Evolutionary conservation across 2,797 vertebrate species (phyloP), one percentile per base, ranked within the genome.

Genomic region (Ataeniobius toweri): DNA sequence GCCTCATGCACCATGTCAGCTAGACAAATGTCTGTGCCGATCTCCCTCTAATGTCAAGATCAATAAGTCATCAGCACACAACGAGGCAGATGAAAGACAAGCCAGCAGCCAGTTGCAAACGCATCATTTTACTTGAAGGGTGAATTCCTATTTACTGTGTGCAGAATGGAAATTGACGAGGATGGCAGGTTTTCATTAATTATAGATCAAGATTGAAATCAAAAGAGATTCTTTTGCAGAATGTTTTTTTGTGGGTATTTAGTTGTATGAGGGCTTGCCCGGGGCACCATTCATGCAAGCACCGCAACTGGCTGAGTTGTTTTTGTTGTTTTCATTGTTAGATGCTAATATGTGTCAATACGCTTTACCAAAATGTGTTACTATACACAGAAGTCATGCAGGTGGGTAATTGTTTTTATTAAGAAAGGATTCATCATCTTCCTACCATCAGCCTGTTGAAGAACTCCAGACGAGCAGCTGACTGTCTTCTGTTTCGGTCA

Each of bases 371-470:
- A 67, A 67, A 24, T 24, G 10, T 41, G 63, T 41, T 67, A 20
- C 36, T 24, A 36, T 63, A 20, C 20, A 65, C 3, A 3, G 13
- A 18, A 48, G 50, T 51, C 16, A 14, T 51, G 50, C 3, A 65
- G 7, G 13, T 18, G 6, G 6, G 12, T 61, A 16, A 1, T 3
- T 1, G 31, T 3, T 7, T 1, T 16, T 20, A 4, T 63, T 36
- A 63, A 20, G 3, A 8, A 65, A 4, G 5, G 28, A 9, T 24
- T 69, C 2, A 44, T 69, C 2, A 44, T 69, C 12, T 9, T 79
- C 93, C 90, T 86, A 96, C 96, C 95, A 95, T 95, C 53, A 95
- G 92, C 82, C 89, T 95, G 83, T 87, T 88, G 88, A 96, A 93
- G 77, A 96, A 92, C 36, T 94, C 92, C 74, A 81, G 83, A 50